Evolutionary conservation across 2,113 vertebrate species (phyloP).

Genomic region (Amazona vittata): DNA sequence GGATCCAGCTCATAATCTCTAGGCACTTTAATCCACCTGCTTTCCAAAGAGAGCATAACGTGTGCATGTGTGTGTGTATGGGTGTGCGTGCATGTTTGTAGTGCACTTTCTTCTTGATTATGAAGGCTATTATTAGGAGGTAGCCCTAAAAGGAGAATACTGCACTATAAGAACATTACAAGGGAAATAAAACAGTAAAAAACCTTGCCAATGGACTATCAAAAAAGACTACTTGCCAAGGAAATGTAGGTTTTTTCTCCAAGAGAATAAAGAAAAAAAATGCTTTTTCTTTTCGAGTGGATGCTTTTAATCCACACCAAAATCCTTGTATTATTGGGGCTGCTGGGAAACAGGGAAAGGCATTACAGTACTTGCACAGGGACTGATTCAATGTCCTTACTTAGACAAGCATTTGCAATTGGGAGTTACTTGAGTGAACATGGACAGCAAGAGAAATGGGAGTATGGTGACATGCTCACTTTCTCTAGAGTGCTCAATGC

Average conservation of each 20-base stretch:
- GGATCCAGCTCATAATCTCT: neutral
- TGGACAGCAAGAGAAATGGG: neutral
- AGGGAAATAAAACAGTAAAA: neutral
- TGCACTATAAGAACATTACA: neutral
- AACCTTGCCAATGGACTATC: neutral
- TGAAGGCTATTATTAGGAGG: neutral
- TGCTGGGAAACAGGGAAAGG: neutral
- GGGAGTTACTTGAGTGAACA: neutral
- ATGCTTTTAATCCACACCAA: neutral
- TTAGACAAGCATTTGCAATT: neutral
- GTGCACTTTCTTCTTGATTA: neutral
- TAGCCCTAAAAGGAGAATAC: neutral
- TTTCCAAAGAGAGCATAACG: neutral
- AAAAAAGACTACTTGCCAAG: neutral
- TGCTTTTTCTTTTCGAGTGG: neutral
- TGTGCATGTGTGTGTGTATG: fast-evolving
- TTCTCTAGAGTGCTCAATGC: neutral
- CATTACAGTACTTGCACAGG: neutral
- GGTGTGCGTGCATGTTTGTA: neutral
- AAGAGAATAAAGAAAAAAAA: neutral
- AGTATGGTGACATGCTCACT: neutral
- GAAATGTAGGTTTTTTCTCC: neutral
- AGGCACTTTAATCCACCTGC: neutral
- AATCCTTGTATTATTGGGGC: neutral
- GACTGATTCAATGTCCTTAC: neutral